Evolutionary conservation across 2,113 vertebrate genomes (phyloP), one percentile per base, ranked within the genome.

Genomic region (Parus major): DNA sequence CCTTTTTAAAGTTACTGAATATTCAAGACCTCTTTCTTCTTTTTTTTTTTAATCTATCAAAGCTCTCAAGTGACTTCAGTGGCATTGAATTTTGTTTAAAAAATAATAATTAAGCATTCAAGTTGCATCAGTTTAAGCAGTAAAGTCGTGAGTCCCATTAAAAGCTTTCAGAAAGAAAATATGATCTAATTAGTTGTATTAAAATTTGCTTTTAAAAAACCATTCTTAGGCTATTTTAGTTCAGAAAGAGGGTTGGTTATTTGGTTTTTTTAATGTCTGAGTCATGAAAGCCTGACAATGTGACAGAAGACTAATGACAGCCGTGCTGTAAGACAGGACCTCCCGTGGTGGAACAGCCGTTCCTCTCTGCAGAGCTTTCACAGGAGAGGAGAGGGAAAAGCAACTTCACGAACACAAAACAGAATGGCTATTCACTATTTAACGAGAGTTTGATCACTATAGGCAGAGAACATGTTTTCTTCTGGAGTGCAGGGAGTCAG

Each of bases 261-360:
- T 33, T 41, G 9, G 3, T 11, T 66, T 44, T 33, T 57, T 36
- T 55, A 75, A 68, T 77, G 90, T 55, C 61, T 72, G 91, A 97
- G 69, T 96, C 92, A 95, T 64, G 76, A 91, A 76, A 73, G 31
- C 44, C 80, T 76, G 56, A 81, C 15, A 63, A 46, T 4, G 10
- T 78, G 60, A 93, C 69, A 87, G 88, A 96, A 87, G 18, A 66
- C 46, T 92, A 97, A 79, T 5, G 12, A 39, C n/a, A 88, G 60
- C 82, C 79, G 44, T 1, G 10, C 56, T 93, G 22, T 49, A 59
- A 64, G n/a, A 68, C 35, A 79, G 77, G 70, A 83, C 65, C 50
- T 93, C 86, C 91, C 1, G 0, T 49, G 11, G 71, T 0, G 3
- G 39, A 92, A 88, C 53, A 90, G 68, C 49, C 19, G 0, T 64